Conservation (phyloP, 2,888 invertebrate species). For the Cheilosia pagana region DNA sequence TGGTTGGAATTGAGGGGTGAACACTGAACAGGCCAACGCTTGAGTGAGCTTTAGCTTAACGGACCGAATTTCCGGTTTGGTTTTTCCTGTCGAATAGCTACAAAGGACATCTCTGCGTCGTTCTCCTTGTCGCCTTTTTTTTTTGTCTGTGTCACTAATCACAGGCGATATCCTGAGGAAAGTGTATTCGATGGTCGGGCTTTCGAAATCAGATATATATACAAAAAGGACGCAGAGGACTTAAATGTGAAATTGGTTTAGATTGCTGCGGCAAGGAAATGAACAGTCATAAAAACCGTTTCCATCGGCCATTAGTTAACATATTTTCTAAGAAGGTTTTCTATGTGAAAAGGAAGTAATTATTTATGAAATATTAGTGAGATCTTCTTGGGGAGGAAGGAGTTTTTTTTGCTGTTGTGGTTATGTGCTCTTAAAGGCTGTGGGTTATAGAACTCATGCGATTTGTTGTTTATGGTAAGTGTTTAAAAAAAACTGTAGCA, state of each 20-base stretch:
- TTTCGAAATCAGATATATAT: constrained; percentile 33
- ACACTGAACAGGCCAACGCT: constrained; percentile 58
- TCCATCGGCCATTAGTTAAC: constrained; percentile 83
- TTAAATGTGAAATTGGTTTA: constrained; percentile 71
- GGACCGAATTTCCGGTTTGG: constrained; percentile 83
- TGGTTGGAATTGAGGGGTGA: constrained; percentile 36
- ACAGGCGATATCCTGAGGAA: constrained; percentile 67
- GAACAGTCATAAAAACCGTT: constrained; percentile 83
- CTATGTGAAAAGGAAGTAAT: constrained; percentile 80
- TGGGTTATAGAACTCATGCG: not conserved
- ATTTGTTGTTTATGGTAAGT: no score
- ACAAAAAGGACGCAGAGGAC: constrained; percentile 38
- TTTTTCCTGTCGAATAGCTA: constrained; percentile 85
- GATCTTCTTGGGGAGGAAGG: not conserved
- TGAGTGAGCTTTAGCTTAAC: constrained; percentile 77
- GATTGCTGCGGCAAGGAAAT: constrained; percentile 79
- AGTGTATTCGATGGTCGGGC: constrained; percentile 36
- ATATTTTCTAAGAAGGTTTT: constrained; percentile 78
- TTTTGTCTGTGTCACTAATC: constrained; percentile 64
- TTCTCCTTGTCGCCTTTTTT: constrained; percentile 53
- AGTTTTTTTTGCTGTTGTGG: not conserved
- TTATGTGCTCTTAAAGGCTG: not conserved
- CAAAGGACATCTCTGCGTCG: constrained; percentile 44
- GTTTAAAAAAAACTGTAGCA: no score
- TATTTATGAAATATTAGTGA: constrained; percentile 82